These are phyloP conservation scores for Polydrusus pterygomalis DNA, from an alignment of 2,888 invertebrate genomes.

Conservation along the genomic window DNA sequence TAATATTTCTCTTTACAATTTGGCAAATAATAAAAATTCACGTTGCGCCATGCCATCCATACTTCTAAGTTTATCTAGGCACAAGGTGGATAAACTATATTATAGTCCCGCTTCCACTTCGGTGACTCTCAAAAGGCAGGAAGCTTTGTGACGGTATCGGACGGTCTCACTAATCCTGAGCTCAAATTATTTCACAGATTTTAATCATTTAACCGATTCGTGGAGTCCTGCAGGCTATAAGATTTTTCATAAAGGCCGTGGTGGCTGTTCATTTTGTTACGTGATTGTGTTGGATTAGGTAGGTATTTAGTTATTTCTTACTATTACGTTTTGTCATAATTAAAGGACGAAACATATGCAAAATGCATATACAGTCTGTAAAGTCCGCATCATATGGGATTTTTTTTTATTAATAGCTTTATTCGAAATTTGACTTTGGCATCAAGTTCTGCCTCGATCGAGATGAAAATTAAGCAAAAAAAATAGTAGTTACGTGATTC, in stretches of 20 bases:
- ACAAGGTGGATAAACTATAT: constrained; percentile 26
- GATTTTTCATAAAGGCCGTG: constrained; percentile 8
- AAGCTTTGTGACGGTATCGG: constrained; percentile 18
- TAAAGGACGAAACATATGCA: too few species aligned
- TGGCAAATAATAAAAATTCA: background rate
- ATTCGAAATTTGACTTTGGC: too few species aligned
- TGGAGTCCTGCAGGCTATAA: constrained; percentile 8
- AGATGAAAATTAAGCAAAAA: too few species aligned
- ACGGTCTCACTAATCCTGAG: constrained; percentile 20
- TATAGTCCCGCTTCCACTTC: constrained; percentile 23
- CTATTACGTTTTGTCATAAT: too few species aligned
- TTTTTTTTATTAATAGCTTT: too few species aligned
- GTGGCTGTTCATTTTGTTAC: background rate
- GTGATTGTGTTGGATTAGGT: too few species aligned
- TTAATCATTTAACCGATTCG: constrained; percentile 24
- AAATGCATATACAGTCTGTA: too few species aligned
- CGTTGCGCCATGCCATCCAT: background rate
- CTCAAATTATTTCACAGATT: constrained; percentile 33
- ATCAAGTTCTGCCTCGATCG: too few species aligned
- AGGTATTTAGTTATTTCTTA: too few species aligned
- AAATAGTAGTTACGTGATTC: too few species aligned
- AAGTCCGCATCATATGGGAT: too few species aligned
- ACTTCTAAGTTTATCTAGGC: constrained; percentile 7
- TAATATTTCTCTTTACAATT: background rate
- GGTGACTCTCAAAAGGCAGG: constrained; percentile 4